These are phyloP conservation scores for Myotis brandtii DNA, from an alignment of 2,113 vertebrate species.

Conservation along the genomic window DNA sequence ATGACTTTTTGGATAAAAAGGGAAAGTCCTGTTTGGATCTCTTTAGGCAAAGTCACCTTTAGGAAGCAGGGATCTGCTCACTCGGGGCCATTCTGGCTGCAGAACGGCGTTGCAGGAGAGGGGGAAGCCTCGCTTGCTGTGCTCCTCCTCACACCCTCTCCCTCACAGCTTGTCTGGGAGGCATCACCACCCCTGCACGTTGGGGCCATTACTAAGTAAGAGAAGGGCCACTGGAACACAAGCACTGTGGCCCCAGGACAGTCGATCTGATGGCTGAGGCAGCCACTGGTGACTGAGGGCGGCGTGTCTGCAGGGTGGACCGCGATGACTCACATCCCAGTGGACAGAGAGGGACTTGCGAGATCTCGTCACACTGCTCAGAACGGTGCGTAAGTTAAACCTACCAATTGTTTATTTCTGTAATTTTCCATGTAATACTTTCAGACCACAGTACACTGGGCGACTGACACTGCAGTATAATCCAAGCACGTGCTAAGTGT, in stretches of 20 bases:
- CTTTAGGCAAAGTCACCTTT: not conserved
- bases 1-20: not conserved
- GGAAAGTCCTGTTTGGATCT: not conserved
- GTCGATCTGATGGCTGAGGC: not conserved
- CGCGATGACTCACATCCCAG: rapidly evolving
- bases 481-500: not conserved
- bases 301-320: not conserved
- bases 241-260: not conserved
- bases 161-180: not conserved
- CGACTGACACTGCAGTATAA: no score
- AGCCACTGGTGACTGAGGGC: not conserved
- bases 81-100: not conserved
- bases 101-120: not conserved
- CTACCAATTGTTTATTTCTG: not conserved
- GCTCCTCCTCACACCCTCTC: no score
- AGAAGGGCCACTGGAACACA: not conserved
- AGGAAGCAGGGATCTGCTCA: not conserved
- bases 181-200: not conserved
- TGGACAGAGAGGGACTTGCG: not conserved
- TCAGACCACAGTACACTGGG: not conserved
- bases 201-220: not conserved
- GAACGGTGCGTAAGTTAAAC: not conserved
- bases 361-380: not conserved
- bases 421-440: not conserved
- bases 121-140: not conserved